Percentiles rank a stretch among this genome's conserved stretches.
These are phyloP conservation scores for Cuculus canorus DNA, from an alignment of 2,797 vertebrate species.

Conservation along the genomic window DNA sequence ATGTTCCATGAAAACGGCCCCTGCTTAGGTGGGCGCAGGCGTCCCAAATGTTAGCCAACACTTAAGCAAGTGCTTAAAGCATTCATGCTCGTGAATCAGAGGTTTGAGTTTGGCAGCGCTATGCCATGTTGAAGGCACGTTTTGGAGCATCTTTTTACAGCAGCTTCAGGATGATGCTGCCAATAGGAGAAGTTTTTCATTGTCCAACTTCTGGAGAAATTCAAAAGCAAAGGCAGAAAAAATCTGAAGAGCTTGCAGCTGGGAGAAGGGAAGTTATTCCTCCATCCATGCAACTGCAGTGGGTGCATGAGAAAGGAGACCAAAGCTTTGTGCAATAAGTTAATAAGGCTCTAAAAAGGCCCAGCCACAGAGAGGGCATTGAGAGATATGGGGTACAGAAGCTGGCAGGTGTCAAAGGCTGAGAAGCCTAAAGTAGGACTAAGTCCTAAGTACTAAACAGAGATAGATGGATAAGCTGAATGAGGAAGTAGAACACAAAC, in stretches of 20 bases:
- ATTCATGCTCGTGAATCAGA: not conserved
- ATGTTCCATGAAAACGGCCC: not conserved
- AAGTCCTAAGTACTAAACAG: not conserved
- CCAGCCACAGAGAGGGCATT: not conserved
- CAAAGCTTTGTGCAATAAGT: not conserved
- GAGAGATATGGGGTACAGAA: not conserved
- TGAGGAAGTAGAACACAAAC: not conserved
- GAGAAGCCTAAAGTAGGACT: not conserved
- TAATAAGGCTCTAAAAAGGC: not conserved
- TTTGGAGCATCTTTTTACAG: not conserved
- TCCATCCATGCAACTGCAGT: not conserved
- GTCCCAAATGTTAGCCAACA: not conserved
- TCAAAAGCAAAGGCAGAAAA: conserved; percentile 3
- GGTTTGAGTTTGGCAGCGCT: accelerated
- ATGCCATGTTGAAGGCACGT: not conserved
- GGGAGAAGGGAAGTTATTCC: not conserved
- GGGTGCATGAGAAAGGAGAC: not conserved
- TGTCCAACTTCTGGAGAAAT: not conserved
- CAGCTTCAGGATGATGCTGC: not conserved
- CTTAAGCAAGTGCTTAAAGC: not conserved
- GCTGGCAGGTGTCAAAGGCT: not conserved
- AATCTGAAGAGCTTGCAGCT: not conserved
- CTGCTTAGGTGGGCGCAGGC: not conserved
- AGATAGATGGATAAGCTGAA: not conserved
- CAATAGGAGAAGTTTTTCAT: not conserved